A percentile compares a stretch with the other conserved stretches of the same genome.
Evolutionary conservation across 2,797 vertebrate species (phyloP).

Genomic region (Telmatherina bonti): DNA sequence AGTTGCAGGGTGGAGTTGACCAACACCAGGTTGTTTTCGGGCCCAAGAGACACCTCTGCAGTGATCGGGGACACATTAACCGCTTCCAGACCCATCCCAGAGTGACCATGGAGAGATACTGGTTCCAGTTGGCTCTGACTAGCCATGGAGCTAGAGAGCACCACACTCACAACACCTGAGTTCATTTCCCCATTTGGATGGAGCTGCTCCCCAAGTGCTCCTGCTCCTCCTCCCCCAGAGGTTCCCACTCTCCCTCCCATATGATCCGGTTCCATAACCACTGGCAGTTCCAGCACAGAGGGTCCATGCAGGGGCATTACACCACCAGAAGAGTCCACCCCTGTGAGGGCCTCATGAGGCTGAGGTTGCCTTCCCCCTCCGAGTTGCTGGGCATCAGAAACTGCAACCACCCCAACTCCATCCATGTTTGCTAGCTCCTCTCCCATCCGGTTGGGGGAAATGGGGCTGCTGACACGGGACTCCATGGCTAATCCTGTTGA

Average conservation of each 20-base stretch:
- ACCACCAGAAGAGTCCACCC: conserved; percentile 87
- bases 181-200: conserved; percentile 88
- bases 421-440: conserved; percentile 92
- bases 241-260: conserved; percentile 84
- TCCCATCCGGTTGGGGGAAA: conserved; percentile 92
- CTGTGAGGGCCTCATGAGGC: conserved; percentile 87
- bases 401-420: conserved; percentile 87
- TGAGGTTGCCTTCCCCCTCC: conserved; percentile 82
- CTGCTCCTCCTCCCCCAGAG: conserved; percentile 65
- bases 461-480: conserved; percentile 95
- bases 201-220: conserved; percentile 77
- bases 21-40: conserved; percentile 93
- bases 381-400: conserved; percentile 79
- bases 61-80: conserved; percentile 94
- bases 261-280: conserved; percentile 94
- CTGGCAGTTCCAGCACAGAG: conserved; percentile 92
- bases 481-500: conserved; percentile 90
- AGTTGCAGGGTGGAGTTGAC: conserved; percentile 93
- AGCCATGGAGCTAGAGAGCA: conserved; percentile 91
- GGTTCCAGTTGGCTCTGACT: conserved; percentile 86
- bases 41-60: conserved; percentile 92
- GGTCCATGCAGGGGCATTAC: conserved; percentile 91
- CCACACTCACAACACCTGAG: conserved; percentile 92
- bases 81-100: conserved; percentile 92
- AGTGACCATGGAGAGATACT: conserved; percentile 92